These are phyloP conservation scores for Falco punctatus DNA, from an alignment of 2,113 vertebrate species.

Conservation along the genomic window DNA sequence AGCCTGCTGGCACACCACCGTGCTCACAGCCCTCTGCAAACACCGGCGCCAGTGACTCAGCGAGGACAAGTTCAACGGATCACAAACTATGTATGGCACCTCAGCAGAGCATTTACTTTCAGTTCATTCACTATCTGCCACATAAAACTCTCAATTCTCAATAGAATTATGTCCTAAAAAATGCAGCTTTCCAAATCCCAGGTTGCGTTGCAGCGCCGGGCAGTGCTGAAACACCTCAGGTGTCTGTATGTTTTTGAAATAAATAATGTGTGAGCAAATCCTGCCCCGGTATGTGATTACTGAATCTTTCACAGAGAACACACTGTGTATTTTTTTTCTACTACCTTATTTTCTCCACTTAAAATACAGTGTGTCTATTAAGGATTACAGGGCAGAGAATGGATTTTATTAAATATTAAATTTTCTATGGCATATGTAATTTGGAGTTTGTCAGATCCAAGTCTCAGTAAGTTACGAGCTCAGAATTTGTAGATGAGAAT, in stretches of 20 bases:
- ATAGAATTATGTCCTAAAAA: not conserved
- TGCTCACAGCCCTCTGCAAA: not conserved
- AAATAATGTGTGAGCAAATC: not conserved
- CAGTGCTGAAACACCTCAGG: fast-evolving
- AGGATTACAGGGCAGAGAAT: not conserved
- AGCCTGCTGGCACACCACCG: not conserved
- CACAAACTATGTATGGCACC: fast-evolving
- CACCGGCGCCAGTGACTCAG: not conserved
- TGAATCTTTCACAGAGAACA: not conserved
- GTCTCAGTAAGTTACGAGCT: not conserved
- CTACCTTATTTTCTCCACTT: not conserved
- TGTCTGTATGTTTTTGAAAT: not conserved
- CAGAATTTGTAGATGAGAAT: not conserved
- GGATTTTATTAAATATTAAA: not conserved
- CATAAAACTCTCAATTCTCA: not conserved
- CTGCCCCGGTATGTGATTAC: fast-evolving
- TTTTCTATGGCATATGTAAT: not conserved
- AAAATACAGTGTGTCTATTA: not conserved
- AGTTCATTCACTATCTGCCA: not conserved
- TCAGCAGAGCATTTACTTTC: fast-evolving
- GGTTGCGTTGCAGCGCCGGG: too few relatives aligned
- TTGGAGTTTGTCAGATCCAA: not conserved
- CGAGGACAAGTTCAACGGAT: fast-evolving
- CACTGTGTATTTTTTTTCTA: not conserved
- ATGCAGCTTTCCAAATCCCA: not conserved